Percentiles rank a stretch among this genome's conserved stretches.
Conservation (phyloP, 2,797 vertebrate genomes). For the Trematomus bernacchii region DNA sequence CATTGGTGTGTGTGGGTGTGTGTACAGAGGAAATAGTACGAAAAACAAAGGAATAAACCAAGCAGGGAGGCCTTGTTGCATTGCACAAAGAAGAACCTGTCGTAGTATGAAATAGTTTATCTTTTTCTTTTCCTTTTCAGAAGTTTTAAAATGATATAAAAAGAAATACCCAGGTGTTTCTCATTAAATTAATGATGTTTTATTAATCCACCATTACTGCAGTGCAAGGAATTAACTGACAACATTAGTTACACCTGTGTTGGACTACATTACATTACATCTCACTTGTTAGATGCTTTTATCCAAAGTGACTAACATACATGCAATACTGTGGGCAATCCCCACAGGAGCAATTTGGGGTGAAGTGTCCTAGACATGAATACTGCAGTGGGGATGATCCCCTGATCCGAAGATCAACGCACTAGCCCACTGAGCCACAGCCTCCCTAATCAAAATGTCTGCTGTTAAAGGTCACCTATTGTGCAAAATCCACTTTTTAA, state of each 20-base stretch:
- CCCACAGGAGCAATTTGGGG: no score
- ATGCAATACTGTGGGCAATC: no score
- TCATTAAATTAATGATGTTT: background rate
- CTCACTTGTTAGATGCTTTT: no score
- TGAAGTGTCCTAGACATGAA: no score
- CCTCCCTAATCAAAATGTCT: no score
- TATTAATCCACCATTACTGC: background rate
- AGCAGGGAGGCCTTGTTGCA: background rate
- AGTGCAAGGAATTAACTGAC: background rate
- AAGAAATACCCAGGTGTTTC: background rate
- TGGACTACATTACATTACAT: background rate
- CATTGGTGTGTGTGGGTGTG: conserved; percentile 5
- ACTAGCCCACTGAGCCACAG: no score
- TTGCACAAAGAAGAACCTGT: conserved; percentile 13
- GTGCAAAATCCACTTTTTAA: no score
- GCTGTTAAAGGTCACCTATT: no score
- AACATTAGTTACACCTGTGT: background rate
- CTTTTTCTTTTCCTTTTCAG: background rate
- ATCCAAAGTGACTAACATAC: no score
- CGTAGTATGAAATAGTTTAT: background rate
- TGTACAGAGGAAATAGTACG: background rate
- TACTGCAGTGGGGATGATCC: no score
- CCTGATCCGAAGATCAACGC: no score
- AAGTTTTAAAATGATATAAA: background rate
- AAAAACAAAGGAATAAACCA: conserved; percentile 9